Percentiles rank a stretch among this genome's conserved stretches.
Evolutionary conservation across 2,888 invertebrate species (phyloP).

Genomic region (Octonoba sinensis): DNA sequence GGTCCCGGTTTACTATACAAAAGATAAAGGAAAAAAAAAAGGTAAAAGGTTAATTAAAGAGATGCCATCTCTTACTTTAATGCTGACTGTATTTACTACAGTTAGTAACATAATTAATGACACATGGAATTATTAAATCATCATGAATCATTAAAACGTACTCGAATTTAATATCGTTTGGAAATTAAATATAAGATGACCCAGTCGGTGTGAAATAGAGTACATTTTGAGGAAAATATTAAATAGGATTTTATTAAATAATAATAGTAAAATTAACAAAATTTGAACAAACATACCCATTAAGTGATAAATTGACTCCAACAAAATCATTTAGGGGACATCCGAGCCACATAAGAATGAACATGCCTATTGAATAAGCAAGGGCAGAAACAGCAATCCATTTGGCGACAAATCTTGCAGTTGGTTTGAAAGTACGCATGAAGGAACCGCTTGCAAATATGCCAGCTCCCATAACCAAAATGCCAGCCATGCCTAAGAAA

Average conservation of each 20-base stretch:
- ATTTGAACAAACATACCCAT: not conserved
- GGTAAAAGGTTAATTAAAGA: no score
- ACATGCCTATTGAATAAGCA: conserved; percentile 89
- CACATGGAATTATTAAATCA: not conserved
- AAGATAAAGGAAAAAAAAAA: not conserved
- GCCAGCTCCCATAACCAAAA: conserved; percentile 92
- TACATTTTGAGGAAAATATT: no score
- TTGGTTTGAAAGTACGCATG: conserved; percentile 85
- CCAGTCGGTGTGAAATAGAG: no score
- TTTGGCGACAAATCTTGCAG: conserved; percentile 87
- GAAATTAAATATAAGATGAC: no score
- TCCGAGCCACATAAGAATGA: conserved; percentile 87
- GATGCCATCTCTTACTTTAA: no score
- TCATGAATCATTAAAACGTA: no score
- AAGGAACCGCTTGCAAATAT: conserved; percentile 89
- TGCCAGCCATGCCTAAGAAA: conserved; percentile 85
- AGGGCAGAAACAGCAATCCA: conserved; percentile 93
- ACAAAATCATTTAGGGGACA: conserved; percentile 90
- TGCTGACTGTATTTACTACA: not conserved
- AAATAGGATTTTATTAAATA: no score
- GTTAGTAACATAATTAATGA: no score
- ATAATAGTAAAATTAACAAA: no score
- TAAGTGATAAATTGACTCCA: conserved; percentile 73
- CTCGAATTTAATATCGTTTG: no score
- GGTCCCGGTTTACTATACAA: conserved; percentile 40